Conservation (phyloP, 1,140 invertebrate genomes). For the Drepana arcuata region DNA sequence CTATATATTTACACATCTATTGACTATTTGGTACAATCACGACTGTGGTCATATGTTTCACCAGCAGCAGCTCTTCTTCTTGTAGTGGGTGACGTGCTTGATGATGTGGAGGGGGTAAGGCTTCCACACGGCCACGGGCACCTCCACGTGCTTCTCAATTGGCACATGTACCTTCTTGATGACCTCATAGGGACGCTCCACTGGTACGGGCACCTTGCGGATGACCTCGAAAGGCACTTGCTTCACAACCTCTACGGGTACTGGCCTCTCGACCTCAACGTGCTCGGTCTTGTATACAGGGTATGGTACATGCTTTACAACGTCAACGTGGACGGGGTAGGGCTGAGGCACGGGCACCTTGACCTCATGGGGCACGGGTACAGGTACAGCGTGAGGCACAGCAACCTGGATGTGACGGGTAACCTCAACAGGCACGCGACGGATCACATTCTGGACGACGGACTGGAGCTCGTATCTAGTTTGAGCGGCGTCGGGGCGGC, state of each 20-base stretch:
- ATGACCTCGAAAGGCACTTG: slow-evolving; percentile 56
- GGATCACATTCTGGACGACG: slow-evolving; percentile 54
- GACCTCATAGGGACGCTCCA: slow-evolving; percentile 59
- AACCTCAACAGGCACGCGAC: slow-evolving; percentile 51
- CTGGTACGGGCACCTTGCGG: slow-evolving; percentile 52
- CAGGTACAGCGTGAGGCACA: slow-evolving; percentile 48
- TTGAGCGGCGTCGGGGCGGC: slow-evolving; percentile 23
- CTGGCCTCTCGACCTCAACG: slow-evolving; percentile 59
- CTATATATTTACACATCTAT: slow-evolving; percentile 57
- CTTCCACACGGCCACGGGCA: slow-evolving; percentile 58
- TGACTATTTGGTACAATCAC: slow-evolving; percentile 53
- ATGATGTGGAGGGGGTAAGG: slow-evolving; percentile 60
- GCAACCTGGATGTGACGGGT: slow-evolving; percentile 50
- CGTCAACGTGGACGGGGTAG: slow-evolving; percentile 61
- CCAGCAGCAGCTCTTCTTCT: slow-evolving; percentile 62
- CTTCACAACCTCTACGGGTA: slow-evolving; percentile 57
- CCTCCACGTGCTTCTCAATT: slow-evolving; percentile 56
- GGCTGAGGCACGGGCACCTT: slow-evolving; percentile 62
- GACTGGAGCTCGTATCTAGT: slow-evolving; percentile 56
- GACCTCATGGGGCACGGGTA: slow-evolving; percentile 54
- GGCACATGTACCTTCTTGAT: slow-evolving; percentile 62
- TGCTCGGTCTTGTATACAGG: slow-evolving; percentile 58
- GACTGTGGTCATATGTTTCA: slow-evolving; percentile 27
- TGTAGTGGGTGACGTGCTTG: slow-evolving; percentile 62
- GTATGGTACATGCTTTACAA: slow-evolving; percentile 60